phyloP scores from a whole-genome alignment of 2,797 vertebrate species.

The Allobates femoralis region DNA sequence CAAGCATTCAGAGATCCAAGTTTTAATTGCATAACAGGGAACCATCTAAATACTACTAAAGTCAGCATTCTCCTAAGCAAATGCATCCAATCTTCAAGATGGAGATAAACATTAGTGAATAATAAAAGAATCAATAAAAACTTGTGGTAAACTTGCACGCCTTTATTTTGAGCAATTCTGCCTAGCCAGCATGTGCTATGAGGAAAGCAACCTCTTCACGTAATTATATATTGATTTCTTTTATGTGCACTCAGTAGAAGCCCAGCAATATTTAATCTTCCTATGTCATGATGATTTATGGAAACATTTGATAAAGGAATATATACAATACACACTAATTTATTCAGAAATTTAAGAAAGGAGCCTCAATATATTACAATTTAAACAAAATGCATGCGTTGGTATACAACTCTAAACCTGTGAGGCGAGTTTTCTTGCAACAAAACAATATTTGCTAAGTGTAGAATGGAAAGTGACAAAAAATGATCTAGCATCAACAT shows the following conservation, averaged over 20 bases:
- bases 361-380: neutral
- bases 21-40: neutral
- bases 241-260: neutral
- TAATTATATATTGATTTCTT: conserved; percentile 31
- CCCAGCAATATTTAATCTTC: neutral
- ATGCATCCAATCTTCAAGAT: neutral
- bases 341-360: neutral
- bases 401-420: neutral
- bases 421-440: neutral
- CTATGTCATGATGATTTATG: neutral
- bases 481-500: neutral
- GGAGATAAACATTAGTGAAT: conserved; percentile 17
- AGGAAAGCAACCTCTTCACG: conserved; percentile 3
- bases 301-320: neutral
- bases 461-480: neutral
- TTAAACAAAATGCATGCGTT: neutral
- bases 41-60: neutral
- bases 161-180: conserved; percentile 16
- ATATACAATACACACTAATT: neutral
- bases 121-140: conserved; percentile 9
- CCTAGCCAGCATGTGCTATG: conserved; percentile 6
- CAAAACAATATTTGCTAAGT: neutral
- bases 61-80: conserved; percentile 17
- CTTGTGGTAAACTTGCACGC: neutral
- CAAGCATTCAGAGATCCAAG: neutral